Percentiles rank a stretch among this genome's conserved stretches.
phyloP scores from a whole-genome alignment of 2,797 vertebrate genomes.

The Macropus fuliginosus region DNA sequence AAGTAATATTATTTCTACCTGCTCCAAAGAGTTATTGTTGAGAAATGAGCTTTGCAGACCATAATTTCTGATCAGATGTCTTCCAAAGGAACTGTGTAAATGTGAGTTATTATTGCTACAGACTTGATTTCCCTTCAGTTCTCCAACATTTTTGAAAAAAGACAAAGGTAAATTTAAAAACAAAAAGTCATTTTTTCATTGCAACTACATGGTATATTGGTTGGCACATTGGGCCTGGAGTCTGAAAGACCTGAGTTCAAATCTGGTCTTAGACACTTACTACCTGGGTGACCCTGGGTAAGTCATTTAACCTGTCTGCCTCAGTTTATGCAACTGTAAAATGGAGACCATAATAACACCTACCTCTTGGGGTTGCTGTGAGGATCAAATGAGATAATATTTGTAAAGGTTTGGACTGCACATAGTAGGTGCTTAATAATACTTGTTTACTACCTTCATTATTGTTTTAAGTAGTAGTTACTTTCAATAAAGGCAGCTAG shows the following conservation, averaged over 20 bases:
- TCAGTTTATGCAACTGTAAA: neutral
- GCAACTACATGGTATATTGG: neutral
- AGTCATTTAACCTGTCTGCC: too few relatives aligned
- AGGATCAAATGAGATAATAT: neutral
- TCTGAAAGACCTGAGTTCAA: neutral
- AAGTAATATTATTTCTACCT: neutral
- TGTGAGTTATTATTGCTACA: neutral
- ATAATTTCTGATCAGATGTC: neutral
- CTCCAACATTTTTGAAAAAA: constrained; percentile 9
- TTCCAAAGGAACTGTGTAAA: neutral
- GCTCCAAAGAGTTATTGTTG: neutral
- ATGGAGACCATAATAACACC: neutral
- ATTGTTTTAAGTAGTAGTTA: neutral
- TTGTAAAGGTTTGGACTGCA: neutral
- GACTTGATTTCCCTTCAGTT: neutral
- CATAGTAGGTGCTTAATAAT: neutral
- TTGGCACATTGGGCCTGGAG: neutral
- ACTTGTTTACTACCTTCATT: neutral
- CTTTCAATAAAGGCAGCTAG: neutral
- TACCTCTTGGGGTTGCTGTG: neutral
- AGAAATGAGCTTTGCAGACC: neutral
- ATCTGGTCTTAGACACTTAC: neutral
- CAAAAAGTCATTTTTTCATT: neutral
- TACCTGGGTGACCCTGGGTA: neutral
- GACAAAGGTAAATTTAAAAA: neutral